Percentiles rank a stretch among this genome's conserved stretches.
These are phyloP conservation scores for Protosalanx chinensis DNA, from an alignment of 2,797 vertebrate species.

Conservation along the genomic window DNA sequence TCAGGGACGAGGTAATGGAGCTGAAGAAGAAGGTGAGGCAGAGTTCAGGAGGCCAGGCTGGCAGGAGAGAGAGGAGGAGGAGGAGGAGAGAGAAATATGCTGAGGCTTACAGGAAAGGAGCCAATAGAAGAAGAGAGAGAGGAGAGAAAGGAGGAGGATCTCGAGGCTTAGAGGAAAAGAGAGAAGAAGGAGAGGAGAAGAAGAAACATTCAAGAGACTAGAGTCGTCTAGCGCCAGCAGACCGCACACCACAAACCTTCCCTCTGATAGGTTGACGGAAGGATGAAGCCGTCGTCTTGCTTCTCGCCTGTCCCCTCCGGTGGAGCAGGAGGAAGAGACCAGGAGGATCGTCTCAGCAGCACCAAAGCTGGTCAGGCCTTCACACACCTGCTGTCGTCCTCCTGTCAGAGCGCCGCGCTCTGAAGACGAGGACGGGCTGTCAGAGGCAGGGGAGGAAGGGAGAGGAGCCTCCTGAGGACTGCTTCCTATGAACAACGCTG, in stretches of 20 bases:
- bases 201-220: too few species aligned
- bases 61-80: conserved; percentile 23
- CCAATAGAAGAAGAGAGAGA: conserved; percentile 27
- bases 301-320: too few species aligned
- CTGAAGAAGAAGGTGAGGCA: conserved; percentile 54
- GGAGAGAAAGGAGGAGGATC: too few species aligned
- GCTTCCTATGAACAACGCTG: conserved; percentile 28
- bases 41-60: conserved; percentile 49
- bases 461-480: conserved; percentile 22
- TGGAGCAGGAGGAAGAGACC: too few species aligned
- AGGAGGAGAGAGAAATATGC: conserved; percentile 15
- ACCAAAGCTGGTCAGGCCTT: too few species aligned
- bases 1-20: conserved; percentile 38
- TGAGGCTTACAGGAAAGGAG: conserved; percentile 26
- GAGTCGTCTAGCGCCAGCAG: too few species aligned
- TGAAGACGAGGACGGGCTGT: conserved; percentile 40
- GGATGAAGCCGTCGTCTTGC: too few species aligned
- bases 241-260: too few species aligned
- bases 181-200: too few species aligned
- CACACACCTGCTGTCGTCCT: conserved; percentile 24
- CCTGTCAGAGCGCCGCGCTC: conserved; percentile 20
- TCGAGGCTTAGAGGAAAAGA: too few species aligned
- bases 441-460: conserved; percentile 38
- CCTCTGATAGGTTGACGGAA: too few species aligned
- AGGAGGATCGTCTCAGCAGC: too few species aligned